These are phyloP conservation scores for Cantharis rustica DNA, from an alignment of 2,888 invertebrate genomes.

Conservation along the genomic window DNA sequence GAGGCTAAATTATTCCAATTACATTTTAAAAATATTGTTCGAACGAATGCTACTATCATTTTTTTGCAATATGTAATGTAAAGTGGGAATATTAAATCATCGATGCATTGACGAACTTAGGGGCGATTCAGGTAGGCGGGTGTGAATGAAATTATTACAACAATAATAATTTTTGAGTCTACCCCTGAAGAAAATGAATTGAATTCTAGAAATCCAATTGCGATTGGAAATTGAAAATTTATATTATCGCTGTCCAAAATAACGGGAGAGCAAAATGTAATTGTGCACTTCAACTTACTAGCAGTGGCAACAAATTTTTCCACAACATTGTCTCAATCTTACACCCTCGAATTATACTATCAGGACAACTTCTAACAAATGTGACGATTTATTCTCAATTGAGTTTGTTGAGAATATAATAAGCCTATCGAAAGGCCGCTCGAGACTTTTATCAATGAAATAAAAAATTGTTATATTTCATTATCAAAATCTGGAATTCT, in stretches of 20 bases:
- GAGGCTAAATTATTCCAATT: background rate
- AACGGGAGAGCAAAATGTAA: background rate
- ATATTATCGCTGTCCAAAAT: background rate
- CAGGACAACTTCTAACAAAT: no score
- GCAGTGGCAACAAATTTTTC: background rate
- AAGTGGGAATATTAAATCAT: background rate
- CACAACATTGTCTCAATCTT: background rate
- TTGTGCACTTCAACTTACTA: background rate
- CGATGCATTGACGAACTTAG: background rate
- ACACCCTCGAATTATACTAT: no score
- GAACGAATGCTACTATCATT: background rate
- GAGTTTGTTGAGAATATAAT: no score
- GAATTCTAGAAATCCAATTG: background rate
- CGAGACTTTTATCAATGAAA: no score
- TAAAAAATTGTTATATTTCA: no score
- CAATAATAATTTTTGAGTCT: background rate
- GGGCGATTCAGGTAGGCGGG: no score
- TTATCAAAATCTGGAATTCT: no score
- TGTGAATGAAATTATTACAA: background rate
- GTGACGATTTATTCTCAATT: no score
- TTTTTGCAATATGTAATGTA: background rate
- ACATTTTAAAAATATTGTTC: background rate
- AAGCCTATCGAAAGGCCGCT: no score
- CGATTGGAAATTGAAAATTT: background rate
- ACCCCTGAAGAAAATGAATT: background rate